Conservation (phyloP, 64 coral and sea anemone species). For the Montipora efflorescens region DNA sequence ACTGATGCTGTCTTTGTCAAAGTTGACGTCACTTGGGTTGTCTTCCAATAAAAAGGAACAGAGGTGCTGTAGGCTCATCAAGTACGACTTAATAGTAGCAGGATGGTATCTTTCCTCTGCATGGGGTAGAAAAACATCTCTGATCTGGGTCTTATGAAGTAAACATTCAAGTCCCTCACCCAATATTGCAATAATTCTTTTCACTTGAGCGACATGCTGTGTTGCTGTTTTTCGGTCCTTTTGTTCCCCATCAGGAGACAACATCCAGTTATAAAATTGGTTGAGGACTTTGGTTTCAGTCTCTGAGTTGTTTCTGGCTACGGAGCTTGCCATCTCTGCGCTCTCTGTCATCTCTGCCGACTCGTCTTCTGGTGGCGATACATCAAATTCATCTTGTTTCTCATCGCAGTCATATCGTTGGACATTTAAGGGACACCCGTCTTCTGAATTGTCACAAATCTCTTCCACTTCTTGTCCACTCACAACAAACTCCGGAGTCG, state of each 20-base stretch:
- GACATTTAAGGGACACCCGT: neutral
- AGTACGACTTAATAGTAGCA: slow-evolving; percentile 55
- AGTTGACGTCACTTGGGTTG: slow-evolving; percentile 1
- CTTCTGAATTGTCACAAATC: neutral
- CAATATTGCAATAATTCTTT: slow-evolving; percentile 42
- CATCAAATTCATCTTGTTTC: neutral
- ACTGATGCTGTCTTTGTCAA: slow-evolving; percentile 31
- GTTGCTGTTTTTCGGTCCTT: slow-evolving; percentile 79
- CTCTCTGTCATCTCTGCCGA: too few relatives aligned
- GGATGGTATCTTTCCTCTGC: slow-evolving; percentile 40
- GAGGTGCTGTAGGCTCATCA: slow-evolving; percentile 56
- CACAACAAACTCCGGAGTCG: neutral
- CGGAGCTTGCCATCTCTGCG: neutral
- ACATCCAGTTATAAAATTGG: slow-evolving; percentile 65
- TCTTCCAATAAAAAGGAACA: slow-evolving; percentile 51
- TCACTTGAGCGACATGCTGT: slow-evolving; percentile 73
- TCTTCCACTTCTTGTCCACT: neutral
- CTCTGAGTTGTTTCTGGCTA: neutral
- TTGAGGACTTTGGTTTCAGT: slow-evolving; percentile 1
- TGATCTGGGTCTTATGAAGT: slow-evolving; percentile 61
- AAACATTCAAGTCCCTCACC: slow-evolving; percentile 50
- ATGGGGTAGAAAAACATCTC: slow-evolving; percentile 73
- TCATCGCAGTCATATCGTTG: neutral
- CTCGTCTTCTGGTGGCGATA: neutral
- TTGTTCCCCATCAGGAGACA: slow-evolving; percentile 76